phyloP scores from a whole-genome alignment of 2,113 vertebrate genomes.

The Pomatostomus ruficeps region DNA sequence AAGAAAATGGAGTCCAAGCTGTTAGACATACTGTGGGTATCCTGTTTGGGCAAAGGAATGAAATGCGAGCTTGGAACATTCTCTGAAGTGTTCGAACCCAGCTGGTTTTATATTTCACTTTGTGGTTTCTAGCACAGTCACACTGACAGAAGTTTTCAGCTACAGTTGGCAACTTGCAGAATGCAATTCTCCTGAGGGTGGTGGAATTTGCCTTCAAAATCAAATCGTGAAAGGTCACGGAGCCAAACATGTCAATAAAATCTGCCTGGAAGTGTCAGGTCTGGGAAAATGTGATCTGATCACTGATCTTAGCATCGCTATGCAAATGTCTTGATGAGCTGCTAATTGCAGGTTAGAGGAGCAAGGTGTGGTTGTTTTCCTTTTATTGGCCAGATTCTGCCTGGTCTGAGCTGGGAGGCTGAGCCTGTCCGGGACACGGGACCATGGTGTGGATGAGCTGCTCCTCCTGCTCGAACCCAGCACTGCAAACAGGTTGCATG shows the following conservation, averaged over 20 bases:
- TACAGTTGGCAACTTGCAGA: neutral
- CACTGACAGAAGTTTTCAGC: neutral
- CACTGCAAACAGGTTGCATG: neutral
- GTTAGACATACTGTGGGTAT: neutral
- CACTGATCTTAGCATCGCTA: neutral
- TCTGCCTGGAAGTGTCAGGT: neutral
- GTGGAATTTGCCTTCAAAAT: neutral
- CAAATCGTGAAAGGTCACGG: neutral
- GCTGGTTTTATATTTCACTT: constrained; percentile 10
- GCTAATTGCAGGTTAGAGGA: neutral
- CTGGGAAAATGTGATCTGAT: neutral
- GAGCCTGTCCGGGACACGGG: neutral
- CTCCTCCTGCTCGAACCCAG: neutral
- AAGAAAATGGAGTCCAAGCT: constrained; percentile 5
- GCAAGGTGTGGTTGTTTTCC: neutral
- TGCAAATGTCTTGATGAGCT: neutral
- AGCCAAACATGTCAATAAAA: neutral
- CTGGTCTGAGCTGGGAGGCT: neutral
- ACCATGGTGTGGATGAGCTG: neutral
- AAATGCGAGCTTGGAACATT: neutral
- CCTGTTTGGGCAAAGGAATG: neutral
- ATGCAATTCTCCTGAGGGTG: neutral
- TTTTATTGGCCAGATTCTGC: neutral
- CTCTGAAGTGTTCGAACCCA: neutral
- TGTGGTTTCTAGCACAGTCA: neutral